Base-by-base conservation (phyloP, 1,140 invertebrate genomes). In the Capitella teleta region DNA sequence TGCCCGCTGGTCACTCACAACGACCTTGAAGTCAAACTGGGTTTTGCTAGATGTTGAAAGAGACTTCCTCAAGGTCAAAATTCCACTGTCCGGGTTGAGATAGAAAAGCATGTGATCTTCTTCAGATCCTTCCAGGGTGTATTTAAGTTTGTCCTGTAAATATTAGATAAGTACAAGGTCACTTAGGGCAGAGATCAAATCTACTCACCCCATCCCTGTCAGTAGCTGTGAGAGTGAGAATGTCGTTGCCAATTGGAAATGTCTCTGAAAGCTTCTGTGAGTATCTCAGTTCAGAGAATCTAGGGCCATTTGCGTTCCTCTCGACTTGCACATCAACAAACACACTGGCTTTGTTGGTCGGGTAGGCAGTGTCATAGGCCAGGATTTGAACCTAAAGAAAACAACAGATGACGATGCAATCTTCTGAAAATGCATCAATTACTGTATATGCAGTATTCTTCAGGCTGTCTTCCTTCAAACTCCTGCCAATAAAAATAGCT, bases 181-280 rank as follows among this genome's bases (percentile, higher is more conserved):
- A 38, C 16, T 38, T 4, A 38, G 16, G 23, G 5, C 14, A 14
- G 16, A 1, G 5, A 40, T 6, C 19, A 8, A 40, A 24, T 19
- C 10, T 21, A 40, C 38, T 40, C 28, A 61, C 61, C 52, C 56
- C 38, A 85, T 82, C 70, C 82, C 82, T 57, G 57, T 68, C 66
- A 34, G 49, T 52, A 6, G 59, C 61, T 14, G 6, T 28, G 1
- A 67, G 28, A 19, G 57, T 58, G 2, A 66, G 46, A 5, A 69
- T 40, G 30, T 42, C 51, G 38, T 57, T 23, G 6, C 61, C 61
- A 19, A 61, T 40, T 5, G 51, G 18, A 38, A 55, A 61, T 19
- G 52, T 64, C 42, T 70, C 67, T 6, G 54, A 52, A 19, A 69
- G 61, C 0, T 37, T 52, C 24, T 26, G 30, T 2, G 45, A 30